Evolutionary conservation across 2,888 invertebrate genomes (phyloP).

Genomic region (Hyppa rectilinea): DNA sequence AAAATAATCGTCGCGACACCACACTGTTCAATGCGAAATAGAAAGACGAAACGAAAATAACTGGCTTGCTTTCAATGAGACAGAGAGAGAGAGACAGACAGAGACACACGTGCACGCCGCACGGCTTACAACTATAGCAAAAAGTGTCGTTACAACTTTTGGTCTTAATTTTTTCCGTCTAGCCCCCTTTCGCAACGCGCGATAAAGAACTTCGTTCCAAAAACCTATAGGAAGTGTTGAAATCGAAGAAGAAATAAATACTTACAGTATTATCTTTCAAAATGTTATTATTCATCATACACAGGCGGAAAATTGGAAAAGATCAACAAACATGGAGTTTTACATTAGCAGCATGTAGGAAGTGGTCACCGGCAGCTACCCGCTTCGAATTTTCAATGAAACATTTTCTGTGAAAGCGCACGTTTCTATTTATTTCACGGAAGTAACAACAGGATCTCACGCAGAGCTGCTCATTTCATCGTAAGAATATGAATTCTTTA

Average conservation of each 20-base stretch:
- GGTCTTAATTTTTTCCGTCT: no score
- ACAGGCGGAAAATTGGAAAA: neutral
- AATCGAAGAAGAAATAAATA: neutral
- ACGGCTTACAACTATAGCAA: no score
- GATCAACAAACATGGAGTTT: neutral
- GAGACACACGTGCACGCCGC: no score
- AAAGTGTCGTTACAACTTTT: no score
- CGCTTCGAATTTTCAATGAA: slow-evolving; percentile 1
- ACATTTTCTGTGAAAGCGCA: slow-evolving; percentile 22
- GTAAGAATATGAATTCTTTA: slow-evolving; percentile 24
- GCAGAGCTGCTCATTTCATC: slow-evolving; percentile 23
- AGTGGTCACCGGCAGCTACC: neutral
- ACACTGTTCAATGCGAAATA: no score
- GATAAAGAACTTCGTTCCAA: no score
- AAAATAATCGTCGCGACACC: no score
- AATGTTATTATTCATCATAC: neutral
- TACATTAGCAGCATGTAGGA: slow-evolving; percentile 9
- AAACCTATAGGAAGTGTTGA: no score
- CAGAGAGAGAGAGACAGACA: no score
- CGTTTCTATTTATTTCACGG: slow-evolving; percentile 36
- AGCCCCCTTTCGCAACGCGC: no score
- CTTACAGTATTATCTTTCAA: neutral
- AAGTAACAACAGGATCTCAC: neutral
- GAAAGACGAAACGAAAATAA: no score
- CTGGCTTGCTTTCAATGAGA: no score